Conservation (phyloP, 2,888 invertebrate genomes). For the Lucinisca nassula region DNA sequence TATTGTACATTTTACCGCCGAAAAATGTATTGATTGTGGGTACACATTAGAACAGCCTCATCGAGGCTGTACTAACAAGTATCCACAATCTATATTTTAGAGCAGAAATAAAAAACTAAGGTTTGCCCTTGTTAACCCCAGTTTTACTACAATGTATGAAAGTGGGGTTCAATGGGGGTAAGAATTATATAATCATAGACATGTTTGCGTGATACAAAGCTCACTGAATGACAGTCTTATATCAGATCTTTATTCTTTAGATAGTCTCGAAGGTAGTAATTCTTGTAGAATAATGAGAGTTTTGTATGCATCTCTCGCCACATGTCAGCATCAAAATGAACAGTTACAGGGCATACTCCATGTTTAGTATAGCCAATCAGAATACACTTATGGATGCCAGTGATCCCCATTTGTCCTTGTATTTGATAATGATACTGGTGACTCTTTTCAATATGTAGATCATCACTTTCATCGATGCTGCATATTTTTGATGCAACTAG, state of each 20-base stretch:
- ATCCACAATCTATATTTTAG: too few relatives aligned
- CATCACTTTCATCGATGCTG: not conserved
- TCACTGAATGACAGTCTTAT: too few relatives aligned
- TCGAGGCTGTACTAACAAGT: too few relatives aligned
- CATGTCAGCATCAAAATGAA: not conserved
- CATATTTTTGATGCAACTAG: not conserved
- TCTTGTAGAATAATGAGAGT: not conserved
- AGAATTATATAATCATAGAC: too few relatives aligned
- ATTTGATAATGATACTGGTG: constrained; percentile 4
- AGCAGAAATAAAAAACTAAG: too few relatives aligned
- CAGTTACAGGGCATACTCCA: not conserved
- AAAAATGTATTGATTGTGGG: too few relatives aligned
- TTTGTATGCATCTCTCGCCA: not conserved
- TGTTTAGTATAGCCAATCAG: not conserved
- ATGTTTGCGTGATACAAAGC: too few relatives aligned
- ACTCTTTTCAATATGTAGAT: not conserved
- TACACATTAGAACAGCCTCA: too few relatives aligned
- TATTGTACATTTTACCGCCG: too few relatives aligned
- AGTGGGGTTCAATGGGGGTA: too few relatives aligned
- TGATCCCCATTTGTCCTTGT: not conserved
- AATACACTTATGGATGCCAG: not conserved
- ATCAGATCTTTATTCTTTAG: not conserved
- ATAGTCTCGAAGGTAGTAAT: not conserved
- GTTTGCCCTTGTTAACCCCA: too few relatives aligned
- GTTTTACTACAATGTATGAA: too few relatives aligned